These are phyloP conservation scores for Hydrotaea cyrtoneurina DNA, from an alignment of 2,888 invertebrate species.

Conservation along the genomic window DNA sequence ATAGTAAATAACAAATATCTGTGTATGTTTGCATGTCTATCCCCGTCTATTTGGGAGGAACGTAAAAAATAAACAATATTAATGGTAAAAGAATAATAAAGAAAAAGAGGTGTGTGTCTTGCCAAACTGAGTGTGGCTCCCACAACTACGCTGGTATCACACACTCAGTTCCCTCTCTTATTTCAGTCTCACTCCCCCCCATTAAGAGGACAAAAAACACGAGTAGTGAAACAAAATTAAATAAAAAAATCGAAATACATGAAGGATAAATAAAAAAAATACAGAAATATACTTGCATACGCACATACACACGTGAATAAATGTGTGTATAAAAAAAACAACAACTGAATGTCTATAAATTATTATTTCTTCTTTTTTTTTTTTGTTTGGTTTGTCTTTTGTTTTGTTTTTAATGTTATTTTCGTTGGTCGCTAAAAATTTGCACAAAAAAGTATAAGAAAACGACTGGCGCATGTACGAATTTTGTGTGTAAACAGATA, in stretches of 20 bases:
- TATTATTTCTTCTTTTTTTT: neutral
- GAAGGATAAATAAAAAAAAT: neutral
- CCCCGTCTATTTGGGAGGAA: neutral
- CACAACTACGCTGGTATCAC: neutral
- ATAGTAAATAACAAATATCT: neutral
- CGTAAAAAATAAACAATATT: neutral
- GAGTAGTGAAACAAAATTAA: neutral
- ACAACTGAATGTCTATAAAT: neutral
- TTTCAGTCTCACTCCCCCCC: neutral
- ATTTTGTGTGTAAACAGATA: conserved; percentile 33
- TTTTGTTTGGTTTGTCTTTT: neutral
- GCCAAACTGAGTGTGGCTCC: neutral
- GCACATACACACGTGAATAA: neutral
- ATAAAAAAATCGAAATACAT: conserved; percentile 7
- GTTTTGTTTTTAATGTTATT: conserved; percentile 26
- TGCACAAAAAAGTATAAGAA: neutral
- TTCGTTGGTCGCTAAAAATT: neutral
- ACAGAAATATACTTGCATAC: neutral
- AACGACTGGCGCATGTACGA: conserved; percentile 42
- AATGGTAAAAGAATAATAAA: too few species aligned
- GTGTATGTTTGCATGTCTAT: neutral
- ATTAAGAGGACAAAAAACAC: neutral
- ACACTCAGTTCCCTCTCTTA: neutral
- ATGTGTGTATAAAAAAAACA: neutral
- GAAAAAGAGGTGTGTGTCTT: conserved; percentile 1